Conservation (phyloP, 2,797 vertebrate species). For the Ptychadena robeensis region DNA sequence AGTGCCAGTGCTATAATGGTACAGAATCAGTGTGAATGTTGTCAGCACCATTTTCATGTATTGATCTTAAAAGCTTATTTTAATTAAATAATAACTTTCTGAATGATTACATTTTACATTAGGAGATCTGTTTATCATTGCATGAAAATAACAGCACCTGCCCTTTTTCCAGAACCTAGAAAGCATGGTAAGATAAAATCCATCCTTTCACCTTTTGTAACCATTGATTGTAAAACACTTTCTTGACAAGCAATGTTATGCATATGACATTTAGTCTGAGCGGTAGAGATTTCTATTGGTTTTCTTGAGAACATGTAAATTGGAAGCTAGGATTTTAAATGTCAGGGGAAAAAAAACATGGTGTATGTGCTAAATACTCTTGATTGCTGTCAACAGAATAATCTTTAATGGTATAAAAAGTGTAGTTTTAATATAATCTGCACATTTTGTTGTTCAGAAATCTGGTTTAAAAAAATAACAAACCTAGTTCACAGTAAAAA, state of each 20-base stretch:
- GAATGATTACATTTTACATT: constrained; percentile 30
- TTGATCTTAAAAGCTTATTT: constrained; percentile 30
- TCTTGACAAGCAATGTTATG: constrained; percentile 56
- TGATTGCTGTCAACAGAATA: constrained; percentile 31
- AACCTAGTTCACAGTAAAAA: not conserved
- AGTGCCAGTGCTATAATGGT: no score
- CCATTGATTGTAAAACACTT: constrained; percentile 61
- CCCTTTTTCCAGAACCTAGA: constrained; percentile 49
- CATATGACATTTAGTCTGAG: constrained; percentile 58
- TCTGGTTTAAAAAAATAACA: not conserved
- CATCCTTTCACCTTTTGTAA: constrained; percentile 59
- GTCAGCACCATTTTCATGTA: constrained; percentile 28
- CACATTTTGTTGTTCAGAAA: not conserved
- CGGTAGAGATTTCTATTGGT: constrained; percentile 48
- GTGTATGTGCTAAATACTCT: constrained; percentile 40
- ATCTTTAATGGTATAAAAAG: constrained; percentile 8
- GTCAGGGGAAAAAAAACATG: constrained; percentile 46
- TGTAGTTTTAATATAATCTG: not conserved
- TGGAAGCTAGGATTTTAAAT: constrained; percentile 56
- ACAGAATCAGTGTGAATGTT: not conserved
- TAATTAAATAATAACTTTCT: constrained; percentile 44
- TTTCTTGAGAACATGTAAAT: constrained; percentile 57
- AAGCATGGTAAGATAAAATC: constrained; percentile 53
- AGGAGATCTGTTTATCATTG: constrained; percentile 49
- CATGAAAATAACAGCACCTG: constrained; percentile 30